These are phyloP conservation scores for Agapostemon virescens DNA, from an alignment of 2,888 invertebrate genomes.

Conservation along the genomic window DNA sequence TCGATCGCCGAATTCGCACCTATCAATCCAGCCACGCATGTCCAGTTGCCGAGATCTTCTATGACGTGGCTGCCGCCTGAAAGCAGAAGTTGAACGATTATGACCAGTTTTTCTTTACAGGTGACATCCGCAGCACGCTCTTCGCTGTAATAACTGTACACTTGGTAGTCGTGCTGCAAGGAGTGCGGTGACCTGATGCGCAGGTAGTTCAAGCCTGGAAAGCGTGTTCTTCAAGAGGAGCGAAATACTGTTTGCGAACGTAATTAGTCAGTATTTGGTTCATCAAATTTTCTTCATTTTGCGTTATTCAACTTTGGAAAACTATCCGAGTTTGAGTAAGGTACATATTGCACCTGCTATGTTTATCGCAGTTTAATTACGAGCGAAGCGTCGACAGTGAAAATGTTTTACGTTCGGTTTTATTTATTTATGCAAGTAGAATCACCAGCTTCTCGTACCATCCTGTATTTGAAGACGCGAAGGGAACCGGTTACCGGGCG, in stretches of 20 bases:
- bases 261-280: too few relatives aligned
- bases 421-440: not conserved
- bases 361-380: too few relatives aligned
- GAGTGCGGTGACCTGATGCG: not conserved
- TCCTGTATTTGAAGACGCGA: not conserved
- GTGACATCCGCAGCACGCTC: not conserved
- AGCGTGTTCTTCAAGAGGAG: too few relatives aligned
- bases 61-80: not conserved
- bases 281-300: too few relatives aligned
- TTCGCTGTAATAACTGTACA: not conserved
- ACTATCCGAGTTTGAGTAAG: too few relatives aligned
- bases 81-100: not conserved
- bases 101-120: not conserved
- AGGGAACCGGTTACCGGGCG: not conserved
- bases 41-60: not conserved
- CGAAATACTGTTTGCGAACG: too few relatives aligned
- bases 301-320: too few relatives aligned
- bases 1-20: not conserved
- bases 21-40: conserved; percentile 8
- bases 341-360: too few relatives aligned
- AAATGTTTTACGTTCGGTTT: not conserved
- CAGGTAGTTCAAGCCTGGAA: not conserved
- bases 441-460: not conserved
- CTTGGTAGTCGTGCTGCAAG: not conserved
- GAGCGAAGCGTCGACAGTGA: not conserved